Base-by-base conservation (phyloP, 92 coral and sea anemone genomes). In the Parazoanthus swiftii region DNA sequence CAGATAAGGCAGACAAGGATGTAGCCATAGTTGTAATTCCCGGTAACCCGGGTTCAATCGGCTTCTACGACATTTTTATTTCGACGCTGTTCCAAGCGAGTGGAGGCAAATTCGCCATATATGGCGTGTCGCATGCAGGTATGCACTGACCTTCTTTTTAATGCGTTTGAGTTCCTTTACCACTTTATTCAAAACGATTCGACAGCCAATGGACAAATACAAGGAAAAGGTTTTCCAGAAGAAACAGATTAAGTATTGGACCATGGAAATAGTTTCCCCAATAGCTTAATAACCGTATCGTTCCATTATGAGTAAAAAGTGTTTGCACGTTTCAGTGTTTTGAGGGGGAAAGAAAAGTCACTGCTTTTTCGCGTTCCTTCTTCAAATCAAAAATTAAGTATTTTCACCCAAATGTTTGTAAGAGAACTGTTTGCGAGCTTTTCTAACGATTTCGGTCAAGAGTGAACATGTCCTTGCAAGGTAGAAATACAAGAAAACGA, bases 111-210 rank as follows among this genome's bases (percentile, higher is more conserved):
- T 44, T 88, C 38, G 88, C 93, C 23, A 51, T 90, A 50, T 90
- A 87, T 82, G 93, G 90, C 29, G 89, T 90, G 36, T 89, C 89
- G 13, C 90, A 90, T 77, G 93, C 90, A 88, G 93, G 93, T 90
- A 88, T 33, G 87, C 59, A 20, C 8, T 63, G 26, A 18, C 8
- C 70, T 23, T 20, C 0, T 20, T 63, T 20, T 20, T 63, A 63
- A 23, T 54, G 59, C 4, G 13, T 54, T 63, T 63, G 70, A 63
- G 70, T 63, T 63, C 67, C 16, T 63, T 18, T 21, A 16, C 25
- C 23, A 18, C 7, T 63, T 63, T 58, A 58, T 58, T 58, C 66
- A 58, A 14, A 58, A 15, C 66, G 21, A 58, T 58, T 58, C 66
- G 23, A 58, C 20, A 58, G 51, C 10, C 51, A 48, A 48, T 48